Percentiles rank a stretch among this genome's conserved stretches.
These are phyloP conservation scores for Drosophila robusta DNA, from an alignment of 2,888 invertebrate species.

Conservation along the genomic window DNA sequence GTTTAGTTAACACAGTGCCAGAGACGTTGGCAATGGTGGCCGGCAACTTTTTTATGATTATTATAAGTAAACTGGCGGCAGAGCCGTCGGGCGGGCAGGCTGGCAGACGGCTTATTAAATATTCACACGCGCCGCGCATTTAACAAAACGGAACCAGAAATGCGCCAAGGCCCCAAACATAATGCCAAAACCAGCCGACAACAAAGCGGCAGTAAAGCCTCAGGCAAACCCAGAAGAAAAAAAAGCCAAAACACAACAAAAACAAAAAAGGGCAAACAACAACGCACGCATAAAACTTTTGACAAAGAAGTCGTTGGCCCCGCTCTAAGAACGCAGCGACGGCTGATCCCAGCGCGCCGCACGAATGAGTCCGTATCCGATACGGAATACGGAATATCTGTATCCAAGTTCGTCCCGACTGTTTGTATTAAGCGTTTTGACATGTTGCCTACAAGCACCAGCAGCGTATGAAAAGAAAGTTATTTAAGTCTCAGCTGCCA, in stretches of 20 bases:
- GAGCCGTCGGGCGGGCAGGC: slow-evolving; percentile 18
- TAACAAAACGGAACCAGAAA: slow-evolving; percentile 70
- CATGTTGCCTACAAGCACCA: slow-evolving; percentile 62
- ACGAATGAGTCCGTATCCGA: slow-evolving; percentile 68
- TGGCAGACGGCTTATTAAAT: slow-evolving; percentile 74
- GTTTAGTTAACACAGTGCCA: slow-evolving; percentile 72
- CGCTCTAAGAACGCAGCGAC: slow-evolving; percentile 13
- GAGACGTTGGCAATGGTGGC: slow-evolving; percentile 47
- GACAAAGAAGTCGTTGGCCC: slow-evolving; percentile 66
- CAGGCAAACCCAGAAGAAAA: slow-evolving; percentile 27
- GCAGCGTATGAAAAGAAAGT: slow-evolving; percentile 53
- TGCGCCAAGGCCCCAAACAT: slow-evolving; percentile 42
- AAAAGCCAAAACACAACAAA: slow-evolving; percentile 28
- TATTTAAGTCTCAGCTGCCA: slow-evolving; percentile 60
- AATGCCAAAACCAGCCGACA: slow-evolving; percentile 56
- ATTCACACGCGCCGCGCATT: slow-evolving; percentile 79
- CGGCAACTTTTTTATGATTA: slow-evolving; percentile 76
- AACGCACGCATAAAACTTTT: slow-evolving; percentile 77
- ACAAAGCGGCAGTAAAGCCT: slow-evolving; percentile 36
- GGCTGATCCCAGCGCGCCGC: slow-evolving; percentile 69
- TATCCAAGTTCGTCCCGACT: slow-evolving; percentile 42
- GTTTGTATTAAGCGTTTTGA: slow-evolving; percentile 78
- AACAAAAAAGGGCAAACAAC: slow-evolving; percentile 58
- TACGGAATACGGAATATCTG: slow-evolving; percentile 39
- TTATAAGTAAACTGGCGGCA: slow-evolving; percentile 68